These are phyloP conservation scores for Caenorhabditis imperialis DNA, from an alignment of 2,888 invertebrate genomes.

Conservation along the genomic window DNA sequence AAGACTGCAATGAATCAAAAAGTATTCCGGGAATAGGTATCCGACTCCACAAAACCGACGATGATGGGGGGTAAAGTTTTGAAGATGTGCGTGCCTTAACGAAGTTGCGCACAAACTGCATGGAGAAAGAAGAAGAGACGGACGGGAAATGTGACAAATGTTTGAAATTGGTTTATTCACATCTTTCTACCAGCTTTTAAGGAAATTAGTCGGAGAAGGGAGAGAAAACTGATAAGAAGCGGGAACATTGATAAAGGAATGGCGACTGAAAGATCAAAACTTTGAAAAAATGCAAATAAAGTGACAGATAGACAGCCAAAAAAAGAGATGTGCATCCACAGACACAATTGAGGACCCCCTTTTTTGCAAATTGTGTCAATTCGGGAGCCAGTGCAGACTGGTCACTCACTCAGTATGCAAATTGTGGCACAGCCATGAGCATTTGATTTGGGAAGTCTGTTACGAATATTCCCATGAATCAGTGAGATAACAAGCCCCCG, in stretches of 20 bases:
- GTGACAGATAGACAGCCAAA: too few species aligned
- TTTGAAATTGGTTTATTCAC: conserved; percentile 49
- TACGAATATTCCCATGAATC: neutral
- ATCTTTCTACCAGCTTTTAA: conserved; percentile 30
- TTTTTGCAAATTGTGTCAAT: conserved; percentile 9
- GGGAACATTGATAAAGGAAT: too few species aligned
- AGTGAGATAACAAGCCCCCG: neutral
- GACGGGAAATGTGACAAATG: conserved; percentile 47
- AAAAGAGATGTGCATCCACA: too few species aligned
- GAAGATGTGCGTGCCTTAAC: conserved; percentile 46
- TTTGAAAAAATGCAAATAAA: too few species aligned
- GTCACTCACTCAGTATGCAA: conserved; percentile 23
- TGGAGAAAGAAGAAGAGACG: conserved; percentile 10
- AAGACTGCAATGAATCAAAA: conserved; percentile 33
- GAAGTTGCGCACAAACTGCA: conserved; percentile 47
- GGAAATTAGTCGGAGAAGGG: conserved; percentile 13
- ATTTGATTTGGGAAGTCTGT: conserved; percentile 10
- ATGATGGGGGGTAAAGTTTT: conserved; percentile 29
- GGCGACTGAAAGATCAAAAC: too few species aligned
- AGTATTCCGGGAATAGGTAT: conserved; percentile 18
- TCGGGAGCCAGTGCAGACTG: conserved; percentile 15
- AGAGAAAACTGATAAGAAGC: neutral
- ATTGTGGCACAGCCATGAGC: conserved; percentile 15
- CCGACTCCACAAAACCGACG: conserved; percentile 28
- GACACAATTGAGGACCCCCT: conserved; percentile 3